Base-by-base conservation (phyloP, 2,888 invertebrate genomes). In the Ischnura elegans region DNA sequence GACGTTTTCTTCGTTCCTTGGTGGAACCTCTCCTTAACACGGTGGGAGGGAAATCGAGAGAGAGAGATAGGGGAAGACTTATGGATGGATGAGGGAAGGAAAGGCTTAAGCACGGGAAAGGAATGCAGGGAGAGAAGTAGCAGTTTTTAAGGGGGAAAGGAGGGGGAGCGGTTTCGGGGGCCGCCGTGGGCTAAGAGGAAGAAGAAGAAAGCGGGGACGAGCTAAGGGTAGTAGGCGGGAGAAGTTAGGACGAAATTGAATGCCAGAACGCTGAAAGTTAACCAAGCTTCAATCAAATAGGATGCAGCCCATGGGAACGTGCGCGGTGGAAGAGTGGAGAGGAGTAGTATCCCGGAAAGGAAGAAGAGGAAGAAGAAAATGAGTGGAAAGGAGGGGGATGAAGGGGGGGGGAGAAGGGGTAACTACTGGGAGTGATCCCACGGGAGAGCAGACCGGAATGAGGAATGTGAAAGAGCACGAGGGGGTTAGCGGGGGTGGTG, bases 241-340 rank as follows among this genome's bases (percentile, higher is more conserved):
- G 90, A 61, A 90, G 90, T 90, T 61, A 61, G 61, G 61, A 90
- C 61, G 66, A 90, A 90, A 90, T 90, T 90, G 90, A 90, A 90
- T 90, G 90, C 90, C 90, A 90, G 90, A 66, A 90, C 90, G 61
- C 61, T 90, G 90, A 90, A 90, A 90, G 90, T 90, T 90, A 90
- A 90, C 55, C 90, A 90, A 90, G 90, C 90, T 90, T 90, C 90
- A 61, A 90, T 90, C 90, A 90, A 90, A 90, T 90, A 90, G 90
- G 90, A 90, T 90, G 90, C 90, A 90, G n/a, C 90, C 90, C 90
- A 90, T 90, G 90, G 90, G 90, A 90, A 66, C 66, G 90, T 36
- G 25, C 19, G 86, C 29, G 45, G n/a, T 43, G 43, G 45, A 25
- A 25, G 43, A 19, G 85, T n/a, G 25, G 45, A 86, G 25, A 86